Conservation (phyloP, 1,140 invertebrate genomes). For the Drosophila sturtevanti region DNA sequence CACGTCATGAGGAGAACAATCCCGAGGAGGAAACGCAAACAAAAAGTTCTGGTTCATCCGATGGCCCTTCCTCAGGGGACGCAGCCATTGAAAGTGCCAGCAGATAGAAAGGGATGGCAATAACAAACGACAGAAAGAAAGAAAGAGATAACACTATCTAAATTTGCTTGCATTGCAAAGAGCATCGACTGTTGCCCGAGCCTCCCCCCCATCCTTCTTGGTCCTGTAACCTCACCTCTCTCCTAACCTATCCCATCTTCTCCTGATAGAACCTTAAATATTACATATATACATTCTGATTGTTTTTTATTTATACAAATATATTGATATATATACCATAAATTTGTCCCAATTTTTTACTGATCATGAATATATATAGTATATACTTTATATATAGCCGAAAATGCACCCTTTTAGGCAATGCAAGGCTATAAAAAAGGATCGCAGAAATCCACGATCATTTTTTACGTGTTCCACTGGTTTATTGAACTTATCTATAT, state of each 20-base stretch:
- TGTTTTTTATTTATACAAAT: constrained; percentile 40
- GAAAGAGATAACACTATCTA: background rate
- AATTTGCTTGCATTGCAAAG: background rate
- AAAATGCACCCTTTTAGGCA: too few species aligned
- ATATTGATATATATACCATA: background rate
- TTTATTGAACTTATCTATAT: too few species aligned
- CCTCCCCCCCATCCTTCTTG: background rate
- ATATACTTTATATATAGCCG: too few species aligned
- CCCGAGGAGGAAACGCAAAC: constrained; percentile 12
- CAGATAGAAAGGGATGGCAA: constrained; percentile 40
- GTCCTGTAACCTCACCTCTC: background rate
- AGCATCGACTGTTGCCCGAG: background rate
- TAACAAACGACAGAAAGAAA: background rate
- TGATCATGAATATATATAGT: too few species aligned
- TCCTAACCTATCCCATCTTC: background rate
- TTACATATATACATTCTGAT: constrained; percentile 42
- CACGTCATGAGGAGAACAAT: constrained; percentile 50
- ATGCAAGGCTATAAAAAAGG: too few species aligned
- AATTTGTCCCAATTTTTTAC: background rate
- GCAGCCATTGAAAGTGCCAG: constrained; percentile 21
- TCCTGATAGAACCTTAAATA: constrained; percentile 10
- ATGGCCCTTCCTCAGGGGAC: background rate
- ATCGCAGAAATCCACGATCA: too few species aligned
- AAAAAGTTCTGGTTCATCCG: background rate
- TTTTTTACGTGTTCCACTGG: too few species aligned